Base-by-base conservation (phyloP, 2,888 invertebrate genomes). In the Oscheius sp. region DNA sequence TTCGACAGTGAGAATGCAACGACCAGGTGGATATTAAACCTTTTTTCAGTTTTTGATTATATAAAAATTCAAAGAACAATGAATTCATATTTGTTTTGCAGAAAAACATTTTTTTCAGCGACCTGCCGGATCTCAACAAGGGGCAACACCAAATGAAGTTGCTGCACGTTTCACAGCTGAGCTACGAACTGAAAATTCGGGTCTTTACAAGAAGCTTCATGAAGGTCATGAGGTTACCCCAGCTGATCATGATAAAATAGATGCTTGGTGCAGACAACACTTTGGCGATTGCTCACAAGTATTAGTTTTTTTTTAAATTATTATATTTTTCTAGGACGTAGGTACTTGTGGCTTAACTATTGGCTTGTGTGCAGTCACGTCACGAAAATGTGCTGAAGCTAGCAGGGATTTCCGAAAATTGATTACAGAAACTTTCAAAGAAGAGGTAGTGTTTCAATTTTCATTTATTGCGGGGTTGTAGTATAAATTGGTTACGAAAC, bases 281-380 rank as follows among this genome's bases (percentile, higher is more conserved):
- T 54, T 54, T 20, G 54, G 54, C 2, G 54, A 54, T 9, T 17
- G 38, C 17, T 24, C 44, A 5, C 14, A 38, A 28, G 38, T 57
- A 24, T 24, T 14, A 41, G n/a, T 12, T 20, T 30, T 36, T 28
- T 24, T 54, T 54, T n/a, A 36, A 36, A 41, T 41, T 41, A 41
- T 4, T 41, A 41, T 32, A 20, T 50, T 8, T n/a, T 59, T 67
- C 30, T 38, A 67, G 67, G 67, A 67, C 33, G 28, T 63, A 17
- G 41, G 61, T n/a, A 24, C 24, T 17, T 62, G 67, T 26, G 50
- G 50, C 8, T 51, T 67, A 9, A 50, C 50, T 4, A 62, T 62
- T 5, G 67, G 67, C 5, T 32, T 67, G 20, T 67, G 61, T 38
- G 36, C 61, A 6, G 67, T 67, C n/a, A 33, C 32, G n/a, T n/a